These are phyloP conservation scores for Acheta domesticus DNA, from an alignment of 2,888 invertebrate species.

Conservation along the genomic window DNA sequence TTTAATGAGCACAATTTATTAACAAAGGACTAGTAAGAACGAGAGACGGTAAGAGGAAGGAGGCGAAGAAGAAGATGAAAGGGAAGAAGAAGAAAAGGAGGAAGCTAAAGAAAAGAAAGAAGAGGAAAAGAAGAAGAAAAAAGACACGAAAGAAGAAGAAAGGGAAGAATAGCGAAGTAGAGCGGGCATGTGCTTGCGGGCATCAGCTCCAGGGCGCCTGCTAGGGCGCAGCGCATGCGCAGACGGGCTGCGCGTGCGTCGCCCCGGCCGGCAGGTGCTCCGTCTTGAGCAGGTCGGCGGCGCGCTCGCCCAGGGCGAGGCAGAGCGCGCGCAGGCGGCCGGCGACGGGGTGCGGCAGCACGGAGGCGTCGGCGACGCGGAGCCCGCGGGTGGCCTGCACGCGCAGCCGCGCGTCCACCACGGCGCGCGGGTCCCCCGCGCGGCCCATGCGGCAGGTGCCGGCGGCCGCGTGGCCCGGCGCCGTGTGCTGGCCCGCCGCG, in stretches of 20 bases:
- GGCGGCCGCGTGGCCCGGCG: not conserved
- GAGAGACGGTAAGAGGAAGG: too few species aligned
- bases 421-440: not conserved
- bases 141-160: too few species aligned
- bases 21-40: too few species aligned
- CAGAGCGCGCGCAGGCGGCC: not conserved
- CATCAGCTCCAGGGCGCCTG: not conserved
- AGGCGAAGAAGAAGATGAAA: too few species aligned
- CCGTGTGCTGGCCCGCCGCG: not conserved
- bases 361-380: constrained; percentile 4
- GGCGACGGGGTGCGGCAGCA: not conserved
- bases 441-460: constrained; percentile 6
- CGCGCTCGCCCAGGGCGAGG: not conserved
- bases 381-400: not conserved
- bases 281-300: not conserved
- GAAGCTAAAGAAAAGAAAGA: too few species aligned
- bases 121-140: too few species aligned
- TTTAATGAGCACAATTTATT: too few species aligned
- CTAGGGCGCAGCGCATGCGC: not conserved
- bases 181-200: too few species aligned
- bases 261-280: not conserved
- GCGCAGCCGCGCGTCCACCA: not conserved
- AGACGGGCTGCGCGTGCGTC: not conserved
- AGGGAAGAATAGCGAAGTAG: too few species aligned
- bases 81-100: too few species aligned